Percentiles rank a stretch among this genome's conserved stretches.
These are phyloP conservation scores for Hypsopygia costalis DNA, from an alignment of 2,888 invertebrate species.

Conservation along the genomic window DNA sequence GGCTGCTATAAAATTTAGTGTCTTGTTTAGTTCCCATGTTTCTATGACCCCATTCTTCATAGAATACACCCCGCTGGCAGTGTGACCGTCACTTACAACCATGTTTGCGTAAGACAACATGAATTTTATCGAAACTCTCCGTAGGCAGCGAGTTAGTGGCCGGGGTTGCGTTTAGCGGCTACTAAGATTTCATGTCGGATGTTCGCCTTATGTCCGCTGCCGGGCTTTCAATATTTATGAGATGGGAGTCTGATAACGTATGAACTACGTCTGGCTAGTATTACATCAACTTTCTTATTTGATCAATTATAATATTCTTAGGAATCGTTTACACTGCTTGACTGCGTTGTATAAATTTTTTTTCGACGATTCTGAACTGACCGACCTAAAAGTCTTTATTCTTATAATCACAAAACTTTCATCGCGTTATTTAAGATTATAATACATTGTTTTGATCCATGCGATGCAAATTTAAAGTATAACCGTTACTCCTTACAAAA, in stretches of 20 bases:
- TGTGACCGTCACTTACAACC: not conserved
- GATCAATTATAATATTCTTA: not conserved
- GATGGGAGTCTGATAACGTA: conserved; percentile 20
- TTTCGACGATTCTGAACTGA: no score
- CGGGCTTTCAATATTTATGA: conserved; percentile 24
- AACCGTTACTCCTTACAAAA: no score
- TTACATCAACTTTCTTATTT: not conserved
- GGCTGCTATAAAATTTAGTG: no score
- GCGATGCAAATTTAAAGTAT: no score
- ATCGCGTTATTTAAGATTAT: no score
- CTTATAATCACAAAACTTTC: no score
- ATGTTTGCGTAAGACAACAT: conserved; percentile 11
- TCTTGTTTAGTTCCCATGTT: not conserved
- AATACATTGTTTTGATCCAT: no score
- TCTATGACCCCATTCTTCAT: no score
- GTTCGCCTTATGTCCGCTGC: conserved; percentile 14
- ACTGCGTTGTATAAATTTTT: no score
- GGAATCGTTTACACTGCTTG: no score
- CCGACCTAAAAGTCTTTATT: no score
- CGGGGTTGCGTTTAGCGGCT: conserved; percentile 9
- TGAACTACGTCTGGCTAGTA: conserved; percentile 11
- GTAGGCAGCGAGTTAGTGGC: conserved; percentile 15
- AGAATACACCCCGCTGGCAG: not conserved
- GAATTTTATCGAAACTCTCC: conserved; percentile 27
- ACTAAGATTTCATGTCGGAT: conserved; percentile 14